phyloP scores from a whole-genome alignment of 2,113 vertebrate species.

The Lichenostomus cassidix region DNA sequence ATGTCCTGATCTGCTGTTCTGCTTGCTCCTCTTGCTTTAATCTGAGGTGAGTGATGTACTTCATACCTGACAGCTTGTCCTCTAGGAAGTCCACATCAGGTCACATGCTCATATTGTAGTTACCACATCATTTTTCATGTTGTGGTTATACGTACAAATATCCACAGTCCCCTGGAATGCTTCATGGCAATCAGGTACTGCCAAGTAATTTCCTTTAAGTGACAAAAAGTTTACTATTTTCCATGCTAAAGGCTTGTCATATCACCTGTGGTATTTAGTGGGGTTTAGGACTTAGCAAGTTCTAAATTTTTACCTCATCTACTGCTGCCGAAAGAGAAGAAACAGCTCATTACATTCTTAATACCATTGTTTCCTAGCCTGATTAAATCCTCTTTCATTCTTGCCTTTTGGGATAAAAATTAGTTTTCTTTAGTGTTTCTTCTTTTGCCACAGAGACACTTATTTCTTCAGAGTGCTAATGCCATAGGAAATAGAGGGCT shows the following conservation, averaged over 20 bases:
- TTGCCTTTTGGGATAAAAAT: neutral
- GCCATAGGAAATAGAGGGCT: neutral
- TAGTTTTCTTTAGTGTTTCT: neutral
- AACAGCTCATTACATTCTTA: neutral
- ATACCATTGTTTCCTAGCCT: neutral
- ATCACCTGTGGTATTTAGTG: neutral
- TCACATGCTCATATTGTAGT: neutral
- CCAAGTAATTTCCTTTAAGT: neutral
- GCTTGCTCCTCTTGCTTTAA: neutral
- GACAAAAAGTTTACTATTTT: neutral
- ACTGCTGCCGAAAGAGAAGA: neutral
- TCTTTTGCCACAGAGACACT: neutral
- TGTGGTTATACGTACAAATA: neutral
- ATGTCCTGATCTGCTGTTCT: neutral
- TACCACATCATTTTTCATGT: neutral
- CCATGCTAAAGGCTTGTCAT: neutral
- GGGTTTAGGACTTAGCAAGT: neutral
- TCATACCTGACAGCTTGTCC: neutral
- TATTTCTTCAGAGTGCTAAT: neutral
- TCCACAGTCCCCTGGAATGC: neutral
- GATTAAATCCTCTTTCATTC: neutral
- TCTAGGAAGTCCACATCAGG: neutral
- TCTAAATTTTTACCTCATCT: neutral
- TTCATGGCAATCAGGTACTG: neutral
- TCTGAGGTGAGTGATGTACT: neutral